These are phyloP conservation scores for Oxygymnocypris stewartii DNA, from an alignment of 2,113 vertebrate species.

Conservation along the genomic window DNA sequence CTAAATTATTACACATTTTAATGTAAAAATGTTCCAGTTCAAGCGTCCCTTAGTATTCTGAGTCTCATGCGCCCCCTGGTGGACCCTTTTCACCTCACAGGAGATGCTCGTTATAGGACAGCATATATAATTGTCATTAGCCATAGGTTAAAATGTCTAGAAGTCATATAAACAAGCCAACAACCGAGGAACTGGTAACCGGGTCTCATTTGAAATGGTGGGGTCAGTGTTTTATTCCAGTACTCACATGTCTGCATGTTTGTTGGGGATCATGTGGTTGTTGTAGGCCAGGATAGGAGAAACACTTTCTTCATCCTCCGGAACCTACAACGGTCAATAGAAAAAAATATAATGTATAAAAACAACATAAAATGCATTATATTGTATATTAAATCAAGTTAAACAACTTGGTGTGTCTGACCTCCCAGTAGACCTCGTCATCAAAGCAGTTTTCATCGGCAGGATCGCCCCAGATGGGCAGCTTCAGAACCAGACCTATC, in stretches of 20 bases:
- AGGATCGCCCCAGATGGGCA: slow-evolving; percentile 89
- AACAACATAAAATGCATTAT: background rate
- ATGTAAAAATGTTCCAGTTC: background rate
- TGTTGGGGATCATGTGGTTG: slow-evolving; percentile 75
- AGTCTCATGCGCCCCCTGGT: background rate
- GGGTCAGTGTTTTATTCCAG: background rate
- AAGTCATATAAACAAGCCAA: background rate
- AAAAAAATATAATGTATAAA: background rate
- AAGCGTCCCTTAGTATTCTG: background rate
- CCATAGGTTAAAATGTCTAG: background rate
- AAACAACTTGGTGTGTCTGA: slow-evolving; percentile 63
- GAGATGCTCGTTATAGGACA: background rate
- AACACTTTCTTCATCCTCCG: slow-evolving; percentile 78
- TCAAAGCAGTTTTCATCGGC: slow-evolving; percentile 91
- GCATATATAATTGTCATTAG: background rate
- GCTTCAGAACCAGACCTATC: slow-evolving; percentile 85
- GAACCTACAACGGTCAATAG: slow-evolving; percentile 71
- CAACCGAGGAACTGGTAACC: background rate
- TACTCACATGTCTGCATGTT: slow-evolving; percentile 44
- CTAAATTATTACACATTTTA: background rate
- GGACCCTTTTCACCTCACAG: background rate
- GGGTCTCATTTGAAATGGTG: background rate
- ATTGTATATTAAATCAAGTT: too few species aligned
- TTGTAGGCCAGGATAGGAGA: slow-evolving; percentile 69
- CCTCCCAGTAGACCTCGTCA: slow-evolving; percentile 92